phyloP scores from a whole-genome alignment of 2,113 vertebrate genomes.

The Hassar affinis region DNA sequence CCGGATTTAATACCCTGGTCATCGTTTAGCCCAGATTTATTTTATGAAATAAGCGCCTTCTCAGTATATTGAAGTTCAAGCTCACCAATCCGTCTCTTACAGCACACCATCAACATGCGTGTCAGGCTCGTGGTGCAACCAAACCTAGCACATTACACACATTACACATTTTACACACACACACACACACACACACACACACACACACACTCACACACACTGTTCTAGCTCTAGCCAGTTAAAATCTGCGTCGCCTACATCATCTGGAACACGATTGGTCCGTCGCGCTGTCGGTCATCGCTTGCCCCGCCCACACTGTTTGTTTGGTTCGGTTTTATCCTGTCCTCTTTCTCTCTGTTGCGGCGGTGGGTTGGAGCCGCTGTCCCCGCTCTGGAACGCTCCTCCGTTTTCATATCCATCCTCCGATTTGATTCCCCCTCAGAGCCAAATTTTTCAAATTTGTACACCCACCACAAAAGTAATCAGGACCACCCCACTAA shows the following conservation, averaged over 20 bases:
- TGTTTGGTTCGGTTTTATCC: slow-evolving; percentile 63
- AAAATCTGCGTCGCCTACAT: slow-evolving; percentile 50
- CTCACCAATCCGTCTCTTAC: slow-evolving; percentile 35
- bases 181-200: not conserved
- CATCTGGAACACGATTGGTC: slow-evolving; percentile 55
- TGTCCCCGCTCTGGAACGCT: slow-evolving; percentile 75
- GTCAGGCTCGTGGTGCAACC: slow-evolving; percentile 50
- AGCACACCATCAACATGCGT: slow-evolving; percentile 53
- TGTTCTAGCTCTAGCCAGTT: not conserved
- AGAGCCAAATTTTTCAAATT: slow-evolving; percentile 45
- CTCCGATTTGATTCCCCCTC: slow-evolving; percentile 65
- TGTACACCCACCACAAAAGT: slow-evolving; percentile 12
- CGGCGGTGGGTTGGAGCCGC: slow-evolving; percentile 77
- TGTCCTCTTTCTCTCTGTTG: slow-evolving; percentile 68
- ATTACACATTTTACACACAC: not conserved
- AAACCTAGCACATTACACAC: slow-evolving; percentile 19
- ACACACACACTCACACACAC: not conserved
- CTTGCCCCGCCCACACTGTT: slow-evolving; percentile 64
- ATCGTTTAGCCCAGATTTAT: not conserved
- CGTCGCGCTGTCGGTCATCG: slow-evolving; percentile 1
- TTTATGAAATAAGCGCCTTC: not conserved
- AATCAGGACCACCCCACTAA: not conserved
- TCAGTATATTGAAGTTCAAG: not conserved
- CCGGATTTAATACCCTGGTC: not conserved
- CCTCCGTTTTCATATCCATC: slow-evolving; percentile 69